Evolutionary conservation across 2,888 invertebrate species (phyloP).

Genomic region (Xylota segnis): DNA sequence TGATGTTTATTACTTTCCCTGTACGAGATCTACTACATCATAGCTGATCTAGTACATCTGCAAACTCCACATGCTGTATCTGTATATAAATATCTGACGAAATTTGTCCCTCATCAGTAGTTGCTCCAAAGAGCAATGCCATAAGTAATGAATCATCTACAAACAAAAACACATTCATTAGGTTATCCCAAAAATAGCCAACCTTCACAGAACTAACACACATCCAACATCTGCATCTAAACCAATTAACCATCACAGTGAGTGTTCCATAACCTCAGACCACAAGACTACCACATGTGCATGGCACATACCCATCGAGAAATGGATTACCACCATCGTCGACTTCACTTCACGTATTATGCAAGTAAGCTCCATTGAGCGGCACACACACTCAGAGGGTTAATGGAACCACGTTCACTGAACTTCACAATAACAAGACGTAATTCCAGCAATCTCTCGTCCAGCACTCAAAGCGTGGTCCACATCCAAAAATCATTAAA

Average conservation of each 20-base stretch:
- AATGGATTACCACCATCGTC: slow-evolving; percentile 14
- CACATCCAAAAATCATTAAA: slow-evolving; percentile 11
- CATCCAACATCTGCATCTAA: neutral
- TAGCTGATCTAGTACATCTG: no score
- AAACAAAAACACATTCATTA: neutral
- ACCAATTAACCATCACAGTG: neutral
- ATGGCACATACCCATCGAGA: slow-evolving; percentile 10
- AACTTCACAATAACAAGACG: slow-evolving; percentile 57
- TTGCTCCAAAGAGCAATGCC: neutral
- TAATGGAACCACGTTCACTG: slow-evolving; percentile 41
- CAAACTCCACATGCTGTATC: no score
- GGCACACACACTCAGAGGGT: slow-evolving; percentile 9
- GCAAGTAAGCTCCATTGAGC: slow-evolving; percentile 34
- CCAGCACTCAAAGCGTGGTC: slow-evolving; percentile 2
- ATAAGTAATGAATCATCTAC: slow-evolving; percentile 5
- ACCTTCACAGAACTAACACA: slow-evolving; percentile 8
- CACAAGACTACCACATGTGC: neutral
- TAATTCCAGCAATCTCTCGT: slow-evolving; percentile 16
- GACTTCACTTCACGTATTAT: slow-evolving; percentile 30
- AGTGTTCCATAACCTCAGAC: neutral
- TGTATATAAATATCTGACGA: neutral
- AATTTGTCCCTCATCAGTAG: neutral
- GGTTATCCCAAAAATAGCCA: slow-evolving; percentile 24
- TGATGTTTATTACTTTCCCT: no score
- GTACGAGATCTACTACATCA: no score